Evolutionary conservation across 2,113 vertebrate genomes (phyloP).

Genomic region (Lepus americanus): DNA sequence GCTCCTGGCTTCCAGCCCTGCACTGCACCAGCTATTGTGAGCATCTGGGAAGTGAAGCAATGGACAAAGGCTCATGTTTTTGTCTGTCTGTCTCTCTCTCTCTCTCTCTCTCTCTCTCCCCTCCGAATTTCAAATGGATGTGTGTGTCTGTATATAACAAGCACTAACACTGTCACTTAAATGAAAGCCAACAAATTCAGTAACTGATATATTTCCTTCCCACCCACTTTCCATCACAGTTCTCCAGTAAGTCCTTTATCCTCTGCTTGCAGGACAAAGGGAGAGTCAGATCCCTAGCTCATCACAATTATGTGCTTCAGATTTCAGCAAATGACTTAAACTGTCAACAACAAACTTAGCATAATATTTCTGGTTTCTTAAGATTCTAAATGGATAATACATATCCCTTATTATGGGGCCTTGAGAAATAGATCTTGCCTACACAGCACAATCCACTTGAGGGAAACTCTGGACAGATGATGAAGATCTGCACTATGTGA

Average conservation of each 20-base stretch:
- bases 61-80: too few relatives aligned
- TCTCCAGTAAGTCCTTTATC: neutral
- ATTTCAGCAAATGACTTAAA: neutral
- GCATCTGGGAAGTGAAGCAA: too few relatives aligned
- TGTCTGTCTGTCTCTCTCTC: too few relatives aligned
- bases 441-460: neutral
- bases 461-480: neutral
- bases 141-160: neutral
- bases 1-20: too few relatives aligned
- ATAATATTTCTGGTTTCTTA: neutral
- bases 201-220: neutral
- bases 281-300: neutral
- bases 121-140: too few relatives aligned
- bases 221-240: neutral
- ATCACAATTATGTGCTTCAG: neutral
- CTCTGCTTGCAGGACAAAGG: neutral
- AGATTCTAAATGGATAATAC: neutral
- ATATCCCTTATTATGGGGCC: neutral
- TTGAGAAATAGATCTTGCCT: neutral
- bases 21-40: too few relatives aligned
- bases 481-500: neutral
- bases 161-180: neutral
- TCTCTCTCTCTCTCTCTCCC: too few relatives aligned
- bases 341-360: neutral
- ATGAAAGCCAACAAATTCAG: neutral